Evolutionary conservation across 2,113 vertebrate genomes (phyloP), one percentile per base, ranked within the genome.

Genomic region (Cranoglanis bouderius): DNA sequence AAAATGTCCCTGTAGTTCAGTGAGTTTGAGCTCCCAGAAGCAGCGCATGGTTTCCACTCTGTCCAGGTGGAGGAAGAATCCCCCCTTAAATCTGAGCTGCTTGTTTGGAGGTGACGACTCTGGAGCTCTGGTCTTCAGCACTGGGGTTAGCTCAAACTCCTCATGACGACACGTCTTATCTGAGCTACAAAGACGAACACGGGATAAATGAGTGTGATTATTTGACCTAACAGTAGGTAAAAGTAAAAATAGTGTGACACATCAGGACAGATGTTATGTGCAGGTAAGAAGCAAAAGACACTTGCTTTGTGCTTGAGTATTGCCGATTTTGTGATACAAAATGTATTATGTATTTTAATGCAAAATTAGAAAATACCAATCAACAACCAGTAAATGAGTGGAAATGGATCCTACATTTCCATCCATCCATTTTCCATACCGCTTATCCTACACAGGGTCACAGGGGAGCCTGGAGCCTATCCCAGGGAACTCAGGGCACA

Each of bases 11-110:
- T 92, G 72, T 55, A 87, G 65, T 40, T 93, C 90, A 46, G 87
- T 91, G 81, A 92, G 63, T 92, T 94, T 95, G 92, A 93, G 93
- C 91, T 96, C 94, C 92, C 94, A 94, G 93, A 96, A 96, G 90
- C 93, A 94, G 84, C 92, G 93, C 92, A 96, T 94, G 40, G 91
- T 96, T 90, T 96, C 94, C 77, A 95, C 93, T 82, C 94, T 94
- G 85, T 96, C 95, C 92, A 95, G 67, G 57, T 93, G 94, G 65
- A 94, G 94, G 90, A 95, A 95, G 90, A 96, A 92, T 82, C 94
- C 94, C 83, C 93, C 93, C 81, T 95, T 96, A 86, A 96, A 85
- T 82, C 94, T 94, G 89, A 95, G 93, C 91, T 95, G 92, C 87
- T 94, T 94, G 19, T 94, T 57, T 65, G 95, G 91, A 51, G 83